These are phyloP conservation scores for Xyrichtys novacula DNA, from an alignment of 2,797 vertebrate species.

Conservation along the genomic window DNA sequence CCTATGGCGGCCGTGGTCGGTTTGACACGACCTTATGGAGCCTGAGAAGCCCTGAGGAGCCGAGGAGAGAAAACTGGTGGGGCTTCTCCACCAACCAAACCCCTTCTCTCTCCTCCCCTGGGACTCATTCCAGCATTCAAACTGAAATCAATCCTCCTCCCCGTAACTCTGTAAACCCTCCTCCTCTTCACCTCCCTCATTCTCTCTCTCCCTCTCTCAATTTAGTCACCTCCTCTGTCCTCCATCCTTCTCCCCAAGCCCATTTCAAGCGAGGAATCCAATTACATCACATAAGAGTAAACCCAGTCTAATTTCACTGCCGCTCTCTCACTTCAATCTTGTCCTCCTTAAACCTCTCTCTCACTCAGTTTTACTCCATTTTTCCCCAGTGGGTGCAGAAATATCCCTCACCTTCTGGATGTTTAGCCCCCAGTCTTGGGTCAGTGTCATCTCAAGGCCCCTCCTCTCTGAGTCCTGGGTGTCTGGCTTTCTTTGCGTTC, in stretches of 20 bases:
- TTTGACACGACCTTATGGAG: constrained; percentile 15
- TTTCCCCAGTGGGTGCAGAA: constrained; percentile 3
- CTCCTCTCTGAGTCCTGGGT: constrained; percentile 44
- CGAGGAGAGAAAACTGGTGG: constrained; percentile 1
- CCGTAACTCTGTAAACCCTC: constrained; percentile 29
- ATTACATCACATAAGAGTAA: constrained; percentile 53
- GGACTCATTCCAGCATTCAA: constrained; percentile 59
- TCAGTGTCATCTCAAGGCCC: constrained; percentile 33
- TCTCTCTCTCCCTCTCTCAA: constrained; percentile 16
- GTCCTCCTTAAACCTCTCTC: neutral
- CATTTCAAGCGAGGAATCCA: constrained; percentile 57
- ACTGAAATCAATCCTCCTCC: constrained; percentile 67
- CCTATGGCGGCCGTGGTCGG: constrained; percentile 3
- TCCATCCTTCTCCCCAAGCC: constrained; percentile 41
- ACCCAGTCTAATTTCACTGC: constrained; percentile 25
- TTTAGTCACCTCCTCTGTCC: constrained; percentile 42
- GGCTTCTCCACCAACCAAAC: constrained; percentile 28
- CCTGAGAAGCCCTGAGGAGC: constrained; percentile 4
- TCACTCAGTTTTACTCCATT: constrained; percentile 1
- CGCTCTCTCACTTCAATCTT: neutral
- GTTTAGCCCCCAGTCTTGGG: constrained; percentile 24
- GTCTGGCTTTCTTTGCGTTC: constrained; percentile 56
- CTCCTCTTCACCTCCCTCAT: constrained; percentile 27
- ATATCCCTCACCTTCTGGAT: neutral
- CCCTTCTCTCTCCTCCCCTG: constrained; percentile 35